A percentile compares a stretch with the other conserved stretches of the same genome.
Conservation (phyloP, 2,797 vertebrate species). For the Mareca penelope region DNA sequence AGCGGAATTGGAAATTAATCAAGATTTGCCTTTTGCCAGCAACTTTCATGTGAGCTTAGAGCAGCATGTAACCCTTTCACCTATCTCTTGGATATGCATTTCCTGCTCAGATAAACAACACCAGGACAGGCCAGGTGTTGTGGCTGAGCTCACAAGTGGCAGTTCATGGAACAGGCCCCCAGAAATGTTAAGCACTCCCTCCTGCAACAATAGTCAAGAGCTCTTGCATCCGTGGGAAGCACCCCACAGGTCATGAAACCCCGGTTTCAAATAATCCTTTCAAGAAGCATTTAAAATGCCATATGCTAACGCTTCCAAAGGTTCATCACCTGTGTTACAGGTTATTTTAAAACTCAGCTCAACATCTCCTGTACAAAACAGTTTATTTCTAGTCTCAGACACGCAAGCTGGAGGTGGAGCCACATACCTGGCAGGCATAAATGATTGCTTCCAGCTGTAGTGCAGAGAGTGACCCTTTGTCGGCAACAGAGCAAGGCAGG, state of each 20-base stretch:
- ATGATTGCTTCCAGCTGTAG: conserved; percentile 96
- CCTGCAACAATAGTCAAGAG: not conserved
- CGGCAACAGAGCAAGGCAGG: conserved; percentile 80
- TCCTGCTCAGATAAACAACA: rapidly evolving
- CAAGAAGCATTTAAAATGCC: not conserved
- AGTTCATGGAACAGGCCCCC: not conserved
- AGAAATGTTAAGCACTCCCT: not conserved
- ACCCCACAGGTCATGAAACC: not conserved
- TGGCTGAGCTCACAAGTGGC: not conserved
- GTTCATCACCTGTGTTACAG: not conserved
- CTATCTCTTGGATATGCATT: rapidly evolving
- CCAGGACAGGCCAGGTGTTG: not conserved
- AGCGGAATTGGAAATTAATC: not conserved
- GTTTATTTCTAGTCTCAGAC: not conserved
- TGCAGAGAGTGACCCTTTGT: conserved; percentile 87
- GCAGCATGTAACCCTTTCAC: not conserved
- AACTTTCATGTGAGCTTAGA: not conserved
- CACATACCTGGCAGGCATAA: conserved; percentile 93
- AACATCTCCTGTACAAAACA: not conserved
- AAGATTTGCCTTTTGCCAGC: not conserved
- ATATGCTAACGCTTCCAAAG: not conserved
- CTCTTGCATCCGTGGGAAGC: not conserved
- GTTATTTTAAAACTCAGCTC: not conserved
- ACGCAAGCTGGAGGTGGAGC: not conserved
- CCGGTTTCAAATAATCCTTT: not conserved